Evolutionary conservation across 2,113 vertebrate species (phyloP).

Genomic region (Nesogale talazaci): DNA sequence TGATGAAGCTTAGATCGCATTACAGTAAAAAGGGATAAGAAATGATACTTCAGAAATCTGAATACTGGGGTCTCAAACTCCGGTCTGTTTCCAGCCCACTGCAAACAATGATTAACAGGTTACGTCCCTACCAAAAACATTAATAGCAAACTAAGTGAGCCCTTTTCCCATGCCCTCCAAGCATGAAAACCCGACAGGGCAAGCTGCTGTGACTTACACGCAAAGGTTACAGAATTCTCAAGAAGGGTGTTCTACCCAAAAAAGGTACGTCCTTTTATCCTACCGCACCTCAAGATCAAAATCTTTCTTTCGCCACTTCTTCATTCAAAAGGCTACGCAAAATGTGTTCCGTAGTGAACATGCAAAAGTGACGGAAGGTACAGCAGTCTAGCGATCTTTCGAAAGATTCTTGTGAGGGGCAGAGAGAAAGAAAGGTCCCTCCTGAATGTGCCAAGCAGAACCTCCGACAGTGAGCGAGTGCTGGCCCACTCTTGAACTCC

Average conservation of each 20-base stretch:
- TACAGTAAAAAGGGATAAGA: constrained; percentile 40
- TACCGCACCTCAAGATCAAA: neutral
- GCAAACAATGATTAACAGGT: constrained; percentile 25
- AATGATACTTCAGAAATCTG: neutral
- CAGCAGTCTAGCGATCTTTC: constrained; percentile 8
- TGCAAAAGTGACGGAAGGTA: neutral
- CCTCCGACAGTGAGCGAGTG: constrained; percentile 31
- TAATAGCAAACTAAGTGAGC: constrained; percentile 30
- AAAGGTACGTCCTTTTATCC: constrained; percentile 20
- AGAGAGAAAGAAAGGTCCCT: neutral
- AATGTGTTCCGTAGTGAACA: constrained; percentile 34
- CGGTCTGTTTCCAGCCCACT: neutral
- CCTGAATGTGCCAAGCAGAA: constrained; percentile 75
- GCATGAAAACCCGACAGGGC: neutral
- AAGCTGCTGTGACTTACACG: constrained; percentile 5
- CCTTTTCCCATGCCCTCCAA: neutral
- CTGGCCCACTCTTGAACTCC: constrained; percentile 51
- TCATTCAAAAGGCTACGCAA: constrained; percentile 31
- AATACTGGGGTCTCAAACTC: neutral
- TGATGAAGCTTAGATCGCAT: neutral
- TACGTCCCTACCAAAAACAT: constrained; percentile 51
- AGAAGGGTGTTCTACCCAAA: neutral
- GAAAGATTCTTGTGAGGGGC: neutral
- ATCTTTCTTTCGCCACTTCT: constrained; percentile 33
- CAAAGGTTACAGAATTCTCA: neutral